These are phyloP conservation scores for Dicycla oo DNA, from an alignment of 2,888 invertebrate species.

Conservation along the genomic window DNA sequence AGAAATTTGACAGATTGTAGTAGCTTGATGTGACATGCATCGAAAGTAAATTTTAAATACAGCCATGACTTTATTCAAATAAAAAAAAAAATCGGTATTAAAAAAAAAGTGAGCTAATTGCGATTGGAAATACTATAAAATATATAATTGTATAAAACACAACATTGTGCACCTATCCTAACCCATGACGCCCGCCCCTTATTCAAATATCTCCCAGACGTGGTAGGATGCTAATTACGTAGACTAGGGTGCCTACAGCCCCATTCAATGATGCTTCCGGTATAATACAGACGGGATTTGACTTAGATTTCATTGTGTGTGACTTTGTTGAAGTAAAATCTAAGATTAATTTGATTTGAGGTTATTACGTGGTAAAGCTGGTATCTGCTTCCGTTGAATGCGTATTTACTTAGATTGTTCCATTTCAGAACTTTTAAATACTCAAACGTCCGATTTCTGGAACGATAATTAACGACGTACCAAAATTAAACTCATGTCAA, in stretches of 20 bases:
- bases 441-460: too few relatives aligned
- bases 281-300: slow-evolving; percentile 51
- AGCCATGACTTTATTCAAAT: background rate
- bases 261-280: slow-evolving; percentile 74
- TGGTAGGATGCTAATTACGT: slow-evolving; percentile 84
- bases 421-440: too few relatives aligned
- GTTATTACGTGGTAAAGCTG: slow-evolving; percentile 1
- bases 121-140: background rate
- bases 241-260: slow-evolving; percentile 75
- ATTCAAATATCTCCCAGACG: slow-evolving; percentile 84
- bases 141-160: slow-evolving; percentile 7
- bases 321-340: slow-evolving; percentile 9
- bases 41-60: background rate
- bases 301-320: slow-evolving; percentile 58
- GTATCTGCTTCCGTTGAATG: background rate
- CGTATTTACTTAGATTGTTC: too few relatives aligned
- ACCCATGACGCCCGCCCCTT: slow-evolving; percentile 62
- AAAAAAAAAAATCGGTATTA: background rate
- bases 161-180: slow-evolving; percentile 41
- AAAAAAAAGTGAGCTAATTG: background rate
- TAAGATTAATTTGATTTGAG: slow-evolving; percentile 12
- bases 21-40: too few relatives aligned
- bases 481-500: too few relatives aligned
- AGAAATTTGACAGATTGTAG: too few relatives aligned
- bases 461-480: too few relatives aligned